Conservation (phyloP, 2,113 vertebrate species). For the Nothocercus julius region DNA sequence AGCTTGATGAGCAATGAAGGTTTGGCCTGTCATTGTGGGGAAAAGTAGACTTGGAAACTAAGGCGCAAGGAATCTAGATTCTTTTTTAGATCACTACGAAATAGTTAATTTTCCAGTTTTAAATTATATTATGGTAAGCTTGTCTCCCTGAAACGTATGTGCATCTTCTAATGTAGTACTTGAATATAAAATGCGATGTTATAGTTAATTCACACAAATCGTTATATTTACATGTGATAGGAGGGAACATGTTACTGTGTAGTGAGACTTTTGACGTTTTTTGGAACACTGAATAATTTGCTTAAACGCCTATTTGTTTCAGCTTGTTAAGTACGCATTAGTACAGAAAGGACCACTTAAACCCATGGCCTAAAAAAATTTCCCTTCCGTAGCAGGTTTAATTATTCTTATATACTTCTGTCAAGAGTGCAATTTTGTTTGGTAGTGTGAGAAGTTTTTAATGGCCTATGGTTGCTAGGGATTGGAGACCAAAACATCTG, state of each 20-base stretch:
- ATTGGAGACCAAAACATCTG: conserved; percentile 8
- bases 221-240: background rate
- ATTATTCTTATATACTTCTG: background rate
- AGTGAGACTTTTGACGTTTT: background rate
- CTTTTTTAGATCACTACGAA: background rate
- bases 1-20: background rate
- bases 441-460: background rate
- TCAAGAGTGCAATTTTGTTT: background rate
- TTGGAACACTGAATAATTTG: background rate
- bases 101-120: background rate
- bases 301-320: background rate
- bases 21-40: background rate
- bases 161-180: background rate
- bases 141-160: background rate
- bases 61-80: background rate
- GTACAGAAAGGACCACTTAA: background rate
- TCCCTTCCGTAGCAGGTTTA: background rate
- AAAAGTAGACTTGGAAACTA: background rate
- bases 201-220: background rate
- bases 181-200: background rate
- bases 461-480: background rate
- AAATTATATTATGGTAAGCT: rapidly evolving
- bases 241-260: background rate
- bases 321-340: background rate
- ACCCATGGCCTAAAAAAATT: background rate